Evolutionary conservation across 2,113 vertebrate genomes (phyloP).

Genomic region (Oreamnos americanus): DNA sequence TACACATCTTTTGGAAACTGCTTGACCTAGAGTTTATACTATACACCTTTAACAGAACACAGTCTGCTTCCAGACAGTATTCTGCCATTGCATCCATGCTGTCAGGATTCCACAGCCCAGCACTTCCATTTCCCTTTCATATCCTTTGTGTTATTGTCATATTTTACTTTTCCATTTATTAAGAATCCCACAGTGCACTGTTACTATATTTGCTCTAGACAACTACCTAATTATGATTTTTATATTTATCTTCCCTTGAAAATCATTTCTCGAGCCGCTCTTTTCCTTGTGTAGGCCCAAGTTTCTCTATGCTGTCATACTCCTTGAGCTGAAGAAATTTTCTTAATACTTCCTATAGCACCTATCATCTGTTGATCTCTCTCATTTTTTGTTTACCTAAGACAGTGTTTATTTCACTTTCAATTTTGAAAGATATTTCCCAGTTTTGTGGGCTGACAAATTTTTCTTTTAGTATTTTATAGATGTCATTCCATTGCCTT

Average conservation of each 20-base stretch:
- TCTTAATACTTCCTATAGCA: background rate
- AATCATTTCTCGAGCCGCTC: background rate
- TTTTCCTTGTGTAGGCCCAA: background rate
- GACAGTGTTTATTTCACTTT: background rate
- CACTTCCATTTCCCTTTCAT: background rate
- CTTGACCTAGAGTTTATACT: background rate
- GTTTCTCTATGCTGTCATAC: background rate
- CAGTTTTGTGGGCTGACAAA: background rate
- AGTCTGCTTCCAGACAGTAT: background rate
- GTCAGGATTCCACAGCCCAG: background rate
- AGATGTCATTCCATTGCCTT: background rate
- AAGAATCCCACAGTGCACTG: background rate
- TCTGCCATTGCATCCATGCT: accelerated
- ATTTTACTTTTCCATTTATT: background rate
- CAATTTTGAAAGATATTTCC: background rate
- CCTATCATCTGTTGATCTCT: background rate
- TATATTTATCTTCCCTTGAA: background rate
- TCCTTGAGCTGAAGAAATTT: background rate
- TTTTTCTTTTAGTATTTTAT: background rate
- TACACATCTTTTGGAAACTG: background rate
- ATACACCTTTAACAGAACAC: background rate
- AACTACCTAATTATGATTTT: background rate
- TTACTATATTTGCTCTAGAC: background rate
- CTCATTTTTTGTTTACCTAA: background rate
- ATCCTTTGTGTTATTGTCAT: background rate